Percentiles rank a stretch among this genome's conserved stretches.
These are phyloP conservation scores for Temnothorax curvispinosus DNA, from an alignment of 1,140 invertebrate species.

Conservation along the genomic window DNA sequence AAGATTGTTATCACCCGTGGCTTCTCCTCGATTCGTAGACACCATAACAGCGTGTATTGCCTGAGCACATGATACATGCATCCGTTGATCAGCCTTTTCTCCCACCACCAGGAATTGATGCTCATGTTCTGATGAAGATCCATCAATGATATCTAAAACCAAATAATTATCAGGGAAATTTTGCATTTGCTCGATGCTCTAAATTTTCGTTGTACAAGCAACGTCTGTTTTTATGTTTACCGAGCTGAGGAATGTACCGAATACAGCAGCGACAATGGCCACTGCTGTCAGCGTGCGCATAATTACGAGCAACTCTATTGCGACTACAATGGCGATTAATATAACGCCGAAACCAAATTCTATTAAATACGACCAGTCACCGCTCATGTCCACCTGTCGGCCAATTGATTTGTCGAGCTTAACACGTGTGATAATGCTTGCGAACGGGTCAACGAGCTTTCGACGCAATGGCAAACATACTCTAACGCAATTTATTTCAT, in stretches of 20 bases:
- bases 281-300: conserved; percentile 5
- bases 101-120: conserved; percentile 66
- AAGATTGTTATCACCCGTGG: conserved; percentile 41
- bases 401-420: conserved; percentile 49
- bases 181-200: background rate
- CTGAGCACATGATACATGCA: conserved; percentile 57
- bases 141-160: conserved; percentile 55
- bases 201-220: background rate
- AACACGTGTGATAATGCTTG: conserved; percentile 33
- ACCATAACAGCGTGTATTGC: conserved; percentile 58
- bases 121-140: conserved; percentile 68
- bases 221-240: background rate
- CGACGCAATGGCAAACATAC: conserved; percentile 2
- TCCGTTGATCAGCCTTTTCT: conserved; percentile 50
- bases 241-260: conserved; percentile 47
- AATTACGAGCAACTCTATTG: conserved; percentile 45
- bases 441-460: conserved; percentile 23
- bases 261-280: conserved; percentile 10
- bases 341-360: conserved; percentile 60
- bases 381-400: conserved; percentile 62
- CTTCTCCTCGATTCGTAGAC: conserved; percentile 51
- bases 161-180: background rate
- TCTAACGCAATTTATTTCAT: conserved; percentile 24
- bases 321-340: conserved; percentile 46
- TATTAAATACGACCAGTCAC: conserved; percentile 63